Percentiles rank a stretch among this genome's conserved stretches.
Conservation (phyloP, 2,888 invertebrate genomes). For the Lomographa bimaculata region DNA sequence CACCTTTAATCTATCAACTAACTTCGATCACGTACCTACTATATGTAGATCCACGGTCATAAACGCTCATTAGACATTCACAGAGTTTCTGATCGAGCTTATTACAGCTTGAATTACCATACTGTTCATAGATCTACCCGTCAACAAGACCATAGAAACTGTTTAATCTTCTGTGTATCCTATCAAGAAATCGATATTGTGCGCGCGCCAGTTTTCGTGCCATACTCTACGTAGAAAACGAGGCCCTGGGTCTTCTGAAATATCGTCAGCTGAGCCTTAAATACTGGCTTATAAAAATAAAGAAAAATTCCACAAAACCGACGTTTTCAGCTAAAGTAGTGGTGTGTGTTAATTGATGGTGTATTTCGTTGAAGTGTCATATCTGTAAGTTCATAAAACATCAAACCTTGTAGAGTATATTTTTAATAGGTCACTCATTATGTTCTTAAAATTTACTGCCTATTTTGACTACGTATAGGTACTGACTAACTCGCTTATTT, state of each 20-base stretch:
- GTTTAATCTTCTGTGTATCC: constrained; percentile 28
- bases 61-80: constrained; percentile 1
- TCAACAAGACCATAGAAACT: constrained; percentile 37
- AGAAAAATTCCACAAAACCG: not conserved
- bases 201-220: constrained; percentile 62
- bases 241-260: constrained; percentile 44
- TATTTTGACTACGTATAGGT: not conserved
- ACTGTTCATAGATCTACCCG: constrained; percentile 32
- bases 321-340: not conserved
- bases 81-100: not conserved
- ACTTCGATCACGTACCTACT: too few species aligned
- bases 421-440: constrained; percentile 11
- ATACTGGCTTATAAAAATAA: constrained; percentile 1
- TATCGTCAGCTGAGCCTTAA: constrained; percentile 58
- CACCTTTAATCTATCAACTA: too few species aligned
- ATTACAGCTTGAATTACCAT: constrained; percentile 1
- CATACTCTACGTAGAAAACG: constrained; percentile 1
- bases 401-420: not conserved
- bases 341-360: constrained; percentile 1
- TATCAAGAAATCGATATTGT: constrained; percentile 64
- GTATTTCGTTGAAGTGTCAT: constrained; percentile 2
- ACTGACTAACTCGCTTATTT: too few species aligned
- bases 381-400: constrained; percentile 5
- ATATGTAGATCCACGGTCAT: too few species aligned
- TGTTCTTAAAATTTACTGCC: constrained; percentile 12